Conservation (phyloP, 2,888 invertebrate genomes). For the Tetragonisca angustula region DNA sequence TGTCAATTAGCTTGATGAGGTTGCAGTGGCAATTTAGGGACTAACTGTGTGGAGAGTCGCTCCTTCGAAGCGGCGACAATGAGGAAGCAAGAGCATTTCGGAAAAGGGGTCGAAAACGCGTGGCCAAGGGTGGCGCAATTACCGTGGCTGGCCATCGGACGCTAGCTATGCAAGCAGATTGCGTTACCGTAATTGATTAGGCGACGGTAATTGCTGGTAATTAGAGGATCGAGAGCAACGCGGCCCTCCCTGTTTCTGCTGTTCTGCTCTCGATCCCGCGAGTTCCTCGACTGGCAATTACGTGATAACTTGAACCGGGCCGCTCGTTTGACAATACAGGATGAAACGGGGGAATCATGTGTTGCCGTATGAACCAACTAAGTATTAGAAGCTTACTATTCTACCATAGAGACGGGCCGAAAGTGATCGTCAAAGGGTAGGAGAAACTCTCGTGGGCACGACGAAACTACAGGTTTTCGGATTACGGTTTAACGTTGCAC, state of each 20-base stretch:
- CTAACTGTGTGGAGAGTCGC: not conserved
- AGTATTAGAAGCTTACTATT: slow-evolving; percentile 16
- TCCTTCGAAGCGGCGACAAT: slow-evolving; percentile 26
- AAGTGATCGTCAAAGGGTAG: not conserved
- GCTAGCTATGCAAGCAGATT: slow-evolving; percentile 75
- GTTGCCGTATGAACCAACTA: slow-evolving; percentile 5
- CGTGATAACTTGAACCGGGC: slow-evolving; percentile 49
- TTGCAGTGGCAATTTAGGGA: slow-evolving; percentile 5
- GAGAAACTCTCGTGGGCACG: not conserved
- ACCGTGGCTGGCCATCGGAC: slow-evolving; percentile 71
- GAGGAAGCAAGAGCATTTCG: slow-evolving; percentile 8
- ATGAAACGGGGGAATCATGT: slow-evolving; percentile 10
- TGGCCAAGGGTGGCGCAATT: slow-evolving; percentile 70
- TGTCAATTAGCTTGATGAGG: slow-evolving; percentile 43
- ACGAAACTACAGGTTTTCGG: not conserved
- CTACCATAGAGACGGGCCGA: not conserved
- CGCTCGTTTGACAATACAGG: slow-evolving; percentile 18
- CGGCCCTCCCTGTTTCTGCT: slow-evolving; percentile 54
- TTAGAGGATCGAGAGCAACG: slow-evolving; percentile 76
- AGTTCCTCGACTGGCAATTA: slow-evolving; percentile 50
- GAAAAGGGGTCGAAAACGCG: slow-evolving; percentile 51
- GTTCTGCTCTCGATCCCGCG: slow-evolving; percentile 42
- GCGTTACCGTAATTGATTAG: slow-evolving; percentile 81
- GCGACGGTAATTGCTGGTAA: slow-evolving; percentile 80
- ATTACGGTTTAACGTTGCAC: not conserved